Percentiles rank a stretch among this genome's conserved stretches.
phyloP scores from a whole-genome alignment of 2,888 invertebrate genomes.

The Diarsia rubi region DNA sequence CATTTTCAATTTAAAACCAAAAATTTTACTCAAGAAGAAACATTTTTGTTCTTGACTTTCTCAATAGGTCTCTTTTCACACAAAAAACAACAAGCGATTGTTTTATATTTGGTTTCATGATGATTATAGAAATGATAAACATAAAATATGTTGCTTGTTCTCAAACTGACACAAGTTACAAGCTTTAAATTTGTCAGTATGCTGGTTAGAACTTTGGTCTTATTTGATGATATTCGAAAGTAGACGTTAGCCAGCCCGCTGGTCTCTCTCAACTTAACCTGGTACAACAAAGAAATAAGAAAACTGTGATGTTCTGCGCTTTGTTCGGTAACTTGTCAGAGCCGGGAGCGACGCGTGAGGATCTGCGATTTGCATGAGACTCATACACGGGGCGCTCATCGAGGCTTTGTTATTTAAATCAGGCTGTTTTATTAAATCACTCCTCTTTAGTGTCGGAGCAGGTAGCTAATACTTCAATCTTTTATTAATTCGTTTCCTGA shows the following conservation, averaged over 20 bases:
- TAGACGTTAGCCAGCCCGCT: slow-evolving; percentile 9
- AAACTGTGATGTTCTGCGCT: slow-evolving; percentile 37
- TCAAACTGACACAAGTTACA: background rate
- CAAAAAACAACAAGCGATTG: background rate
- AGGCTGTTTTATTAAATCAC: slow-evolving; percentile 45
- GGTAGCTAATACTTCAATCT: background rate
- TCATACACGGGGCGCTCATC: slow-evolving; percentile 19
- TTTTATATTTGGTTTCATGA: background rate
- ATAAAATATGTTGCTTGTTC: no score
- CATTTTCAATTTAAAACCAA: background rate
- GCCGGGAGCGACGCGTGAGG: slow-evolving; percentile 18
- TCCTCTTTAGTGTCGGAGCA: slow-evolving; percentile 25
- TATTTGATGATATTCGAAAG: background rate
- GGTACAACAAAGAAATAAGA: slow-evolving; percentile 49
- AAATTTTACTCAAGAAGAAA: background rate
- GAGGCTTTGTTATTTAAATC: slow-evolving; percentile 54
- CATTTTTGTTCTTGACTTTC: background rate
- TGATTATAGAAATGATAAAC: background rate
- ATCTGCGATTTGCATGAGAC: slow-evolving; percentile 51
- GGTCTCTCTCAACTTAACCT: slow-evolving; percentile 6
- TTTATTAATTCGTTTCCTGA: background rate
- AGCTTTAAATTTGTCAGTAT: background rate
- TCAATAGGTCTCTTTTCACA: background rate
- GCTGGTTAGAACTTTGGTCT: background rate
- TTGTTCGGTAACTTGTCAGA: slow-evolving; percentile 54